Percentiles rank a stretch among this genome's conserved stretches.
Evolutionary conservation across 2,888 invertebrate species (phyloP).

Genomic region (Torymus aiolomorphi): DNA sequence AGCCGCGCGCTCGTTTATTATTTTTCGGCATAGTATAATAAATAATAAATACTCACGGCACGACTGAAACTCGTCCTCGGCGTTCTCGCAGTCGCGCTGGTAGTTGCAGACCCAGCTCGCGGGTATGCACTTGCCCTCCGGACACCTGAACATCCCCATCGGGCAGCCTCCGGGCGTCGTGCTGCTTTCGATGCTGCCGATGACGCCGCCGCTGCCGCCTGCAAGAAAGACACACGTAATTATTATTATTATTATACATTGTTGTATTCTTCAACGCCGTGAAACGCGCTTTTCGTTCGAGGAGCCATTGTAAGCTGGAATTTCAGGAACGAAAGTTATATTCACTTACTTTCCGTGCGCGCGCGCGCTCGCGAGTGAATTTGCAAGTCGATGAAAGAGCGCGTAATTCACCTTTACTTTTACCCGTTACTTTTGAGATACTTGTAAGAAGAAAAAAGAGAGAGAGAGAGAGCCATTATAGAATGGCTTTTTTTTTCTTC

Average conservation of each 20-base stretch:
- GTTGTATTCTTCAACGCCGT: too few species aligned
- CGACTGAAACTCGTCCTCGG: slow-evolving; percentile 92
- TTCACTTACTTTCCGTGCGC: too few species aligned
- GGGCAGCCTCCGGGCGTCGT: slow-evolving; percentile 76
- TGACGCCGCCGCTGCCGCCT: slow-evolving; percentile 41
- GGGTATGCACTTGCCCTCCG: slow-evolving; percentile 92
- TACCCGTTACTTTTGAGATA: background rate
- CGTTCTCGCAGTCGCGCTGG: slow-evolving; percentile 94
- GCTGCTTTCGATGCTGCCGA: slow-evolving; percentile 5
- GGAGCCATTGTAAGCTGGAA: too few species aligned
- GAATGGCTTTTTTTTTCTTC: too few species aligned
- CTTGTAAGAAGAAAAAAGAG: too few species aligned
- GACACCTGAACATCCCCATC: slow-evolving; percentile 87
- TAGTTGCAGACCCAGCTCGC: slow-evolving; percentile 93
- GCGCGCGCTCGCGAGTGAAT: too few species aligned
- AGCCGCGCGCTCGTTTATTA: too few species aligned
- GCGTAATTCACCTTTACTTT: background rate
- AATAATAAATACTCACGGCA: slow-evolving; percentile 85
- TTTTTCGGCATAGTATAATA: too few species aligned
- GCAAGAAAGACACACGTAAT: background rate
- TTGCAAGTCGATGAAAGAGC: slow-evolving; percentile 3
- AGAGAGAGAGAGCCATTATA: too few species aligned
- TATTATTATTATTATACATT: too few species aligned
- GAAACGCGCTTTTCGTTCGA: too few species aligned
- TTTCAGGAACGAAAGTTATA: too few species aligned